Evolutionary conservation across 2,797 vertebrate species (phyloP).

Genomic region (Nannoperca australis): DNA sequence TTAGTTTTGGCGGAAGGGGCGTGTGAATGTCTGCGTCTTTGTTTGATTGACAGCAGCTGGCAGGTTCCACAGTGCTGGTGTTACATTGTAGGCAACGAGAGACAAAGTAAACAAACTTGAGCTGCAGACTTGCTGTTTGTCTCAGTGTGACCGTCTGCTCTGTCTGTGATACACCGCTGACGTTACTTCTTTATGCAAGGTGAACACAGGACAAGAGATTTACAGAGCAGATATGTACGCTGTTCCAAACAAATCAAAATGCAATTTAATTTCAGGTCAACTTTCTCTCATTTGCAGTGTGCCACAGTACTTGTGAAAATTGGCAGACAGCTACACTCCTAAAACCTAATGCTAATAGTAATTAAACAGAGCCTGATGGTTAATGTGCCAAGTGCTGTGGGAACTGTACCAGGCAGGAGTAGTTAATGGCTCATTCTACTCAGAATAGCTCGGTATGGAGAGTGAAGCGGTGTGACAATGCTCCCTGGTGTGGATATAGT

Average conservation of each 20-base stretch:
- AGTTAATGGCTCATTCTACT: conserved; percentile 72
- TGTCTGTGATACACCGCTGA: neutral
- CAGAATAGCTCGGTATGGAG: conserved; percentile 61
- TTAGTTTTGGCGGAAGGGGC: neutral
- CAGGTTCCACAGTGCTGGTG: neutral
- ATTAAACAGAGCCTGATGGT: conserved; percentile 76
- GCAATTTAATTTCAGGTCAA: neutral
- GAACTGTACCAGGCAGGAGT: conserved; percentile 67
- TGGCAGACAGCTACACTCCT: conserved; percentile 51
- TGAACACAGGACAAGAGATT: neutral
- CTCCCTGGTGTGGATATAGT: conserved; percentile 54
- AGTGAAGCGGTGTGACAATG: conserved; percentile 46
- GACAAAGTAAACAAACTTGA: neutral
- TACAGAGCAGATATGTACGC: neutral
- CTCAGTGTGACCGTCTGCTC: neutral
- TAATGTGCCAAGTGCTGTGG: conserved; percentile 78
- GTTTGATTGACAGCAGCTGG: conserved; percentile 3
- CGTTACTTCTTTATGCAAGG: neutral
- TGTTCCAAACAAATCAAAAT: neutral
- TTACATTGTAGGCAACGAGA: neutral
- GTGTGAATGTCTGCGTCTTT: too few species aligned
- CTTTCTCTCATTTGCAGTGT: neutral
- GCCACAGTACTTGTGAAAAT: conserved; percentile 25
- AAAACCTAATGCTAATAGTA: conserved; percentile 63
- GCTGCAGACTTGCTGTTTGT: neutral